Evolutionary conservation across 2,797 vertebrate species (phyloP), one percentile per base, ranked within the genome.

Genomic region (Coilia nasus): DNA sequence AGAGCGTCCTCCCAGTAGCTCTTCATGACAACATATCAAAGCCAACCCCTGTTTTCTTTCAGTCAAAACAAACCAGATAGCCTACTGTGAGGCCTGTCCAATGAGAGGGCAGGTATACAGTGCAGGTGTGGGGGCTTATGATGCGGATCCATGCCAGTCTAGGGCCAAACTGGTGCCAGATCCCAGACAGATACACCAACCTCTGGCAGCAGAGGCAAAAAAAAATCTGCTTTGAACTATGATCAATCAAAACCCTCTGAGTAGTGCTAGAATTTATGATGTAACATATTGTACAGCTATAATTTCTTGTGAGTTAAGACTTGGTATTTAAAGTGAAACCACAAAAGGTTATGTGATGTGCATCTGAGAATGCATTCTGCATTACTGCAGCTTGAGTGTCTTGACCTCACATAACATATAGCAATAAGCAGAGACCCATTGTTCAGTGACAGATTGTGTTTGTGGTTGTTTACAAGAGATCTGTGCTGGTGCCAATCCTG

Each of bases 1-100:
- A 82, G 56, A 64, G 81, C 82, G 75, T 44, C 47, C 82, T 23
- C 87, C 84, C 60, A 78, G 21, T 6, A 21, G 62, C 54, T 83
- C 71, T n/a, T 54, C 67, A 81, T 47, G 35, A 31, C 28, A 54
- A 44, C 35, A 9, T 28, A 85, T 81, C 60, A 50, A 54, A 81
- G 35, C 57, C 2, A 47, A 10, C 44, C 19, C 21, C 7, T 64
- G 7, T 14, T 54, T 54, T 47, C 10, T 67, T 35, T 31, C 11
- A 71, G 64, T 71, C 28, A 71, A 71, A 15, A 31, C 64, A 19
- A 31, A 35, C 28, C 50, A 3, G 7, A 14, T 9, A 9, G 50
- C 50, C 2, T 54, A 54, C 50, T 54, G 50, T 9, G 50, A 14
- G 7, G 50, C 9, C 50, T 54, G 50, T 54, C 50, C 50, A 14